phyloP scores from a whole-genome alignment of 1,140 invertebrate genomes.

The Cepaea nemoralis region DNA sequence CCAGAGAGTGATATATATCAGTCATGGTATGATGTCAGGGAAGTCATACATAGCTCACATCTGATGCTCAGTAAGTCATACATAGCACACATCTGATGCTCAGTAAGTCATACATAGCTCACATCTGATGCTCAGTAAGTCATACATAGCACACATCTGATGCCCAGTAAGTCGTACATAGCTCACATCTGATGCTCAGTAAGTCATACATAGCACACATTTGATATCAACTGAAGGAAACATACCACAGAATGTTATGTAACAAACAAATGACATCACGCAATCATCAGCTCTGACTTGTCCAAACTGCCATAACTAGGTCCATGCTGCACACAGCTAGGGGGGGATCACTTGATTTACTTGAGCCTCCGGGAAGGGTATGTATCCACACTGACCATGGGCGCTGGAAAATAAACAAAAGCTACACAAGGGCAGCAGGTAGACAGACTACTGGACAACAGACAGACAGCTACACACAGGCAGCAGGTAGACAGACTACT shows the following conservation, averaged over 20 bases:
- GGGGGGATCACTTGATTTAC: slow-evolving; percentile 4
- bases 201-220: background rate
- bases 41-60: too few relatives aligned
- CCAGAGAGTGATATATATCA: too few relatives aligned
- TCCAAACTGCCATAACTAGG: background rate
- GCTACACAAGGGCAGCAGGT: too few relatives aligned
- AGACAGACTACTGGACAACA: background rate
- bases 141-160: background rate
- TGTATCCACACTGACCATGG: background rate
- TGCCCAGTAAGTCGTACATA: background rate
- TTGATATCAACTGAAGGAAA: background rate
- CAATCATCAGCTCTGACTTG: background rate
- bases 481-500: background rate
- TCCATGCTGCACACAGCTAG: background rate
- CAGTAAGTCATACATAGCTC: too few relatives aligned
- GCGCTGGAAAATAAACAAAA: slow-evolving; percentile 30
- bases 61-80: too few relatives aligned
- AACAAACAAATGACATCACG: too few relatives aligned
- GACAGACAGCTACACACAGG: background rate
- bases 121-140: background rate
- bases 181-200: background rate
- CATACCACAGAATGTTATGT: background rate
- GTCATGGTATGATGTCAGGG: too few relatives aligned
- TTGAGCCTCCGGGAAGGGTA: slow-evolving; percentile 9
- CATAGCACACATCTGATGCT: too few relatives aligned